Evolutionary conservation across 1,140 invertebrate genomes (phyloP).

Genomic region (Calephelis nemesis): DNA sequence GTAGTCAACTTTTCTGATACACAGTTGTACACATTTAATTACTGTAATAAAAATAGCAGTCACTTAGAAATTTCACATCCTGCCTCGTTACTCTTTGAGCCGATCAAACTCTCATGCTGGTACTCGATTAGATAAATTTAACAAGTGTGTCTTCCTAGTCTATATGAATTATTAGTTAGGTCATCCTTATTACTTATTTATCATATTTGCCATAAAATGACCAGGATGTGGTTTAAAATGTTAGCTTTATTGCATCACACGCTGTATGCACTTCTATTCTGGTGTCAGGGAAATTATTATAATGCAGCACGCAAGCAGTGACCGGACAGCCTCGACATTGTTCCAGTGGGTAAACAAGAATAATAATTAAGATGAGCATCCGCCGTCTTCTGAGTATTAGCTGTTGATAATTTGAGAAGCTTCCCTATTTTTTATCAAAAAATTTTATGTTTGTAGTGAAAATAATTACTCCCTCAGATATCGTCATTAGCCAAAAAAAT

Average conservation of each 20-base stretch:
- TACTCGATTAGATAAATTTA: too few relatives aligned
- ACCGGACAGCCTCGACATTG: constrained; percentile 59
- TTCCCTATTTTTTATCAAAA: constrained; percentile 6
- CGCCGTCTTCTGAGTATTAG: constrained; percentile 35
- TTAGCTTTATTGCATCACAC: constrained; percentile 36
- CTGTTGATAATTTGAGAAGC: constrained; percentile 5
- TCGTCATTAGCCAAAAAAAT: not conserved
- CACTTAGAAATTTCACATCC: too few relatives aligned
- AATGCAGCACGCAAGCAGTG: constrained; percentile 53
- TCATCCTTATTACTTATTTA: constrained; percentile 37
- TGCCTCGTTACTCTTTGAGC: too few relatives aligned
- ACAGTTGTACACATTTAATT: too few relatives aligned
- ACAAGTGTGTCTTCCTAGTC: too few relatives aligned
- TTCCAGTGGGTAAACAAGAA: constrained; percentile 59
- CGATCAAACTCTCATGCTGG: too few relatives aligned
- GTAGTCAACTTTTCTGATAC: too few relatives aligned
- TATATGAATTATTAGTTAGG: constrained; percentile 27
- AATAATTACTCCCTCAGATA: constrained; percentile 2
- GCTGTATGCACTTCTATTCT: constrained; percentile 32
- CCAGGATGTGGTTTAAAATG: constrained; percentile 37
- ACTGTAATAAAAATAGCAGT: too few relatives aligned
- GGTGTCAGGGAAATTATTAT: constrained; percentile 44
- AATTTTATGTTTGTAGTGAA: constrained; percentile 1
- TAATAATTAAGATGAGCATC: constrained; percentile 58
- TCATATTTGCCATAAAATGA: constrained; percentile 34